Base-by-base conservation (phyloP, 2,113 vertebrate species). In the Fregetta grallaria region DNA sequence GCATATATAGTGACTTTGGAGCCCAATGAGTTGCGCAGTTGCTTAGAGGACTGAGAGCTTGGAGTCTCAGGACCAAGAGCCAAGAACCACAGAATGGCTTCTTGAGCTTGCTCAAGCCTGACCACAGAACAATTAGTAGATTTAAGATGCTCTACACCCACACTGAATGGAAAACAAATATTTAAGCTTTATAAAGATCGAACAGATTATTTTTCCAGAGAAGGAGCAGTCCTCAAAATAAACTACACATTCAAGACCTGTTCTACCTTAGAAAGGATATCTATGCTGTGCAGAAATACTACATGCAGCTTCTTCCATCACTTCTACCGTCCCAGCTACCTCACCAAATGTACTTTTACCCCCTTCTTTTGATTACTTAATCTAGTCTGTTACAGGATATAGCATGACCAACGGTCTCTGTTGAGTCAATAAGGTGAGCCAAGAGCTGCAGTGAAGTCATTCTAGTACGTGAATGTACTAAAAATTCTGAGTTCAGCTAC, bases 71-170 rank as follows among this genome's bases (percentile, higher is more conserved):
- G 30, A n/a, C 7, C 32, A 88, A 76, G 63, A 63, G 55, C 23
- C 18, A 11, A 74, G 15, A 87, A 68, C n/a, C 9, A 62, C 23
- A 34, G 8, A 72, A 11, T 1, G 15, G 22, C 13, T 52, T 42
- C 71, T 19, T 12, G 40, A 67, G 52, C 30, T 84, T 36, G 30
- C 58, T 83, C 56, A 32, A n/a, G 53, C 4, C 6, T 29, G 63
- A 34, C 44, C 18, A 44, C 0, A 61, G 49, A 76, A 73, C 2
- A 1, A 65, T 10, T 2, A 62, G 34, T 1, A 30, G 42, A 36
- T 47, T 78, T 38, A 27, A 71, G 9, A 49, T 36, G 36, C 18
- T 78, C 88, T 53, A 67, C 14, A 55, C 26, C 7, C 27, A n/a
- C 45, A 29, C 4, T 17, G 38, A 63, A 38, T 19, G 15, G 26